Percentiles rank a stretch among this genome's conserved stretches.
phyloP scores from a whole-genome alignment of 1,140 invertebrate genomes.

The Oreohelix idahoensis region DNA sequence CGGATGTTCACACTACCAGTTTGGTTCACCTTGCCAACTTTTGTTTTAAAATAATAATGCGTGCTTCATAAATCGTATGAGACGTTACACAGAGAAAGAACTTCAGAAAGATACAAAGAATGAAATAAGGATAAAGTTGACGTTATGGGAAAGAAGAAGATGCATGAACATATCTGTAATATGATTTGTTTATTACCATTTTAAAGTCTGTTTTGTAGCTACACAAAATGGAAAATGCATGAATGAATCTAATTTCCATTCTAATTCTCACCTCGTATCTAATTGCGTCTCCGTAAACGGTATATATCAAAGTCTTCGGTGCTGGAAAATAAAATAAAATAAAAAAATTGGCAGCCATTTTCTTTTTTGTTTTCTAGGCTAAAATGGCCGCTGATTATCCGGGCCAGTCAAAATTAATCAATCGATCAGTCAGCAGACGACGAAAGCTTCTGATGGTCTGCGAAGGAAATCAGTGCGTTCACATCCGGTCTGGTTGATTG shows the following conservation, averaged over 20 bases:
- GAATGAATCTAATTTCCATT: neutral
- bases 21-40: too few relatives aligned
- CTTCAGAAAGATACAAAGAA: too few relatives aligned
- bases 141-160: too few relatives aligned
- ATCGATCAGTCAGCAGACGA: constrained; percentile 1
- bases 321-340: neutral
- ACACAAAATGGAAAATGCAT: too few relatives aligned
- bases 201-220: too few relatives aligned
- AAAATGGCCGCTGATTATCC: constrained; percentile 17
- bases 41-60: too few relatives aligned
- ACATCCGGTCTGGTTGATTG: constrained; percentile 20
- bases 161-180: too few relatives aligned
- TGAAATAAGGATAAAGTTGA: too few relatives aligned
- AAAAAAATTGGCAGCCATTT: neutral
- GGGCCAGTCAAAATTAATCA: constrained; percentile 5
- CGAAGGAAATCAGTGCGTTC: constrained; percentile 22
- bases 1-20: too few relatives aligned
- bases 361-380: neutral
- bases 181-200: too few relatives aligned
- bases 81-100: too few relatives aligned
- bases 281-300: neutral
- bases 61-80: too few relatives aligned
- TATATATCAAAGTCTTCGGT: neutral
- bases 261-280: neutral
- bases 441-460: neutral